Evolutionary conservation across 2,797 vertebrate genomes (phyloP), one percentile per base, ranked within the genome.

Genomic region (Poecilia gillii): DNA sequence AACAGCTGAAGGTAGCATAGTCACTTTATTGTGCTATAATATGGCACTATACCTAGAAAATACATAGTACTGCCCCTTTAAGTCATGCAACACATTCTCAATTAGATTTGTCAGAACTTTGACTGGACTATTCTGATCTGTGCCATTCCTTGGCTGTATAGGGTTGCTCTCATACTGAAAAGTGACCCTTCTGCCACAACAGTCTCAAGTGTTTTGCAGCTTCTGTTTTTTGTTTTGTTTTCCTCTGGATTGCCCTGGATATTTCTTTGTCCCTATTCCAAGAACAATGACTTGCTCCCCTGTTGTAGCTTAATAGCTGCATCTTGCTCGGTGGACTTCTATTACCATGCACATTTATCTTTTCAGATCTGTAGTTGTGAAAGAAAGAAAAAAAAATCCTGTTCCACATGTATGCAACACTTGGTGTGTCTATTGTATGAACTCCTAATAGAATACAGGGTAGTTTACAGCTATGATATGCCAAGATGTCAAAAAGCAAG

Each of bases 61-160:
- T 51, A 7, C 18, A 49, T 49, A 49, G 47, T 49, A 20, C 47
- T 6, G 18, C 47, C 47, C 49, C 20, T 55, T 55, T 55, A 53
- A 89, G 76, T 74, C 78, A 80, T 84, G 64, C 86, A 85, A 62
- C 59, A 64, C 20, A 68, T 68, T 68, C 33, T 36, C 8, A 23
- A 11, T 41, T 68, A 23, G 64, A 25, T 68, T 12, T 20, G 64
- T 41, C 20, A 13, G 20, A 68, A 41, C 20, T 25, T 41, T 68
- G 20, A 68, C 36, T 41, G 64, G 20, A 5, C 11, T 20, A 68
- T 68, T 43, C 23, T 41, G 41, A 25, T 13, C 2, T 13, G 23
- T 43, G 64, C 20, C 6, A 41, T 68, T 39, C 11, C 4, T 7
- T 41, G 20, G 64, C 9, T 68, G 20, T 25, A 23, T 68, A 41